Evolutionary conservation across 2,888 invertebrate genomes (phyloP).

Genomic region (Phengaris arion): DNA sequence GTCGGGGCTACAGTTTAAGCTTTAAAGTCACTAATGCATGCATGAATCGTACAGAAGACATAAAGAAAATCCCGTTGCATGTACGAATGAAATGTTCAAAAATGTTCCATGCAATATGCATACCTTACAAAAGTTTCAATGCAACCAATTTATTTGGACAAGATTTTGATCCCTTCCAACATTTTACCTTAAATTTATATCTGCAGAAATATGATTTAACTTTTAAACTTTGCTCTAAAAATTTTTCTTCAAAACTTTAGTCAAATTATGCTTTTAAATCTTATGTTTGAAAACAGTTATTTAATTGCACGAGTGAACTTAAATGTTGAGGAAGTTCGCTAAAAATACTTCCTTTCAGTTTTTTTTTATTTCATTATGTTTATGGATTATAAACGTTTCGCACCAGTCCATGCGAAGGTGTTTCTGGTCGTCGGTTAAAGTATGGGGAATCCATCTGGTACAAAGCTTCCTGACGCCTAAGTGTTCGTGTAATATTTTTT

Average conservation of each 20-base stretch:
- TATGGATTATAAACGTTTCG: not conserved
- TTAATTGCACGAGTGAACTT: not conserved
- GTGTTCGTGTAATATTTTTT: too few relatives aligned
- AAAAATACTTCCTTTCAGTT: not conserved
- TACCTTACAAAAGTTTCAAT: constrained; percentile 3
- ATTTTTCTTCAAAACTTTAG: not conserved
- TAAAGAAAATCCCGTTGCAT: not conserved
- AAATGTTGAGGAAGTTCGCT: not conserved
- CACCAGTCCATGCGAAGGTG: too few relatives aligned
- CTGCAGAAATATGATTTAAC: constrained; percentile 12
- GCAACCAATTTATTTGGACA: constrained; percentile 12
- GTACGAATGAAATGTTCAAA: constrained; percentile 6
- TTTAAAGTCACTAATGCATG: not conserved
- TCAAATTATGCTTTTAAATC: constrained; percentile 1
- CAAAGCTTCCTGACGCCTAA: too few relatives aligned
- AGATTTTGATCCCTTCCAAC: constrained; percentile 16
- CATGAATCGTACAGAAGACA: not conserved
- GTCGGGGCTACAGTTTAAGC: not conserved
- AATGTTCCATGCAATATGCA: constrained; percentile 10
- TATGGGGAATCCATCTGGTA: too few relatives aligned
- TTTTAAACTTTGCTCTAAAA: not conserved
- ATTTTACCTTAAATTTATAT: constrained; percentile 4
- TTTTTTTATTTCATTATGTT: not conserved
- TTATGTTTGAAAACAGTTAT: not conserved
- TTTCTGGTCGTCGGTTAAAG: too few relatives aligned